These are phyloP conservation scores for Hymenochirus boettgeri DNA, from an alignment of 2,113 vertebrate species.

Conservation along the genomic window DNA sequence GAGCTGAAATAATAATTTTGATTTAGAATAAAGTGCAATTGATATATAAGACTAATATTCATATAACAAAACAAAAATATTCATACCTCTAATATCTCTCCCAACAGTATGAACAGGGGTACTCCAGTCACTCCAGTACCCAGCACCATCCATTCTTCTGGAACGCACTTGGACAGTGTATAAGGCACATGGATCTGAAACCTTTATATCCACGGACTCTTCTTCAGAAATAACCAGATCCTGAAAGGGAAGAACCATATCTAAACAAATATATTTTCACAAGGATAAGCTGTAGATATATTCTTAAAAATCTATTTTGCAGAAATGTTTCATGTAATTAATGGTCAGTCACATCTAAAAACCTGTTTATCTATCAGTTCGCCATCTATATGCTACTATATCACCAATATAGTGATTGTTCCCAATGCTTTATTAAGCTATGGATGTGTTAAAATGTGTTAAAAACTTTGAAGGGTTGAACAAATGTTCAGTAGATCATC, in stretches of 20 bases:
- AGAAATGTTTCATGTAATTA: too few relatives aligned
- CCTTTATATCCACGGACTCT: slow-evolving; percentile 43
- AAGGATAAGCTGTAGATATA: too few relatives aligned
- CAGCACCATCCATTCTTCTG: slow-evolving; percentile 52
- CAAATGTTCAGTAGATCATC: too few relatives aligned
- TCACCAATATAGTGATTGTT: too few relatives aligned
- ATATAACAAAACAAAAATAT: background rate
- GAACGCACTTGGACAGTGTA: slow-evolving; percentile 76
- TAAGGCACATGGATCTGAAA: slow-evolving; percentile 64
- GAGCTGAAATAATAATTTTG: slow-evolving; percentile 62
- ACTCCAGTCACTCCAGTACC: slow-evolving; percentile 88
- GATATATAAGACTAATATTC: background rate
- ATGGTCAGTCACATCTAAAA: too few relatives aligned
- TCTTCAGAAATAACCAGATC: slow-evolving; percentile 39
- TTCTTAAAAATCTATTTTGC: too few relatives aligned
- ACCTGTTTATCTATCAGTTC: too few relatives aligned
- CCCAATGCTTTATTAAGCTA: too few relatives aligned
- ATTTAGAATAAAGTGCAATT: background rate
- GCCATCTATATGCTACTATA: too few relatives aligned
- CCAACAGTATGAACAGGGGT: slow-evolving; percentile 54
- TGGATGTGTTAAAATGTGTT: too few relatives aligned
- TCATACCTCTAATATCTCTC: slow-evolving; percentile 71
- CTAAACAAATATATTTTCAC: too few relatives aligned
- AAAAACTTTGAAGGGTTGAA: too few relatives aligned
- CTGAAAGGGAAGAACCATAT: slow-evolving; percentile 41